Conservation (phyloP, 2,888 invertebrate species). For the Linyphia triangularis region DNA sequence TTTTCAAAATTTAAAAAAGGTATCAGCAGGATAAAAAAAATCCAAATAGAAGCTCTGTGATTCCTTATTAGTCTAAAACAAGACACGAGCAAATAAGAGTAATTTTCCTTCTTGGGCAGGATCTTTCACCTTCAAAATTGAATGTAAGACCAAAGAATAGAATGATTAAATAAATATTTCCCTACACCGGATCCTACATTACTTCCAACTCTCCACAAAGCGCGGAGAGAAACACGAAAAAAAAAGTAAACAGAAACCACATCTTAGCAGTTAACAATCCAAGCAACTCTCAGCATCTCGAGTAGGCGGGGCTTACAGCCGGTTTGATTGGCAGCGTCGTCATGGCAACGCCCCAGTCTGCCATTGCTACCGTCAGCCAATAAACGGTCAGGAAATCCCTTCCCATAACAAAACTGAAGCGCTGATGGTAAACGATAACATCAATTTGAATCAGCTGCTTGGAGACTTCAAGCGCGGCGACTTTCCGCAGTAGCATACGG, state of each 20-base stretch:
- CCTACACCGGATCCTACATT: constrained; percentile 45
- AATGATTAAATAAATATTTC: constrained; percentile 61
- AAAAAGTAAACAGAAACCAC: constrained; percentile 52
- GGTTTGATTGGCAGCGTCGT: constrained; percentile 73
- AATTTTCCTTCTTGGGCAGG: background rate
- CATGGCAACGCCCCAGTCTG: constrained; percentile 71
- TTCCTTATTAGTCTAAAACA: too few relatives aligned
- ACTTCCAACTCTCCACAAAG: constrained; percentile 15
- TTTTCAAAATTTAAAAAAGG: too few relatives aligned
- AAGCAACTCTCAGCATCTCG: background rate
- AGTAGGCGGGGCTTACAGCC: constrained; percentile 41
- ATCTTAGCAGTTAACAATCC: constrained; percentile 30
- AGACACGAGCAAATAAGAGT: background rate
- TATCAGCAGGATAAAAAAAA: too few relatives aligned
- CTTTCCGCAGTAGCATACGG: constrained; percentile 30
- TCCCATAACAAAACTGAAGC: constrained; percentile 71
- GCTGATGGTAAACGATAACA: constrained; percentile 74
- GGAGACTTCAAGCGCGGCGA: constrained; percentile 41
- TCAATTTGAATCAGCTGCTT: constrained; percentile 74
- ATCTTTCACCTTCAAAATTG: constrained; percentile 31
- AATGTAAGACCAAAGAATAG: constrained; percentile 38
- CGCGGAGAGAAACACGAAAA: background rate
- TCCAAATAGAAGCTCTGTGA: too few relatives aligned
- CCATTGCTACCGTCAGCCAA: constrained; percentile 70
- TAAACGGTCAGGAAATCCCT: constrained; percentile 71